Conservation (phyloP, 2,113 vertebrate genomes). For the Megaceryle maxima region DNA sequence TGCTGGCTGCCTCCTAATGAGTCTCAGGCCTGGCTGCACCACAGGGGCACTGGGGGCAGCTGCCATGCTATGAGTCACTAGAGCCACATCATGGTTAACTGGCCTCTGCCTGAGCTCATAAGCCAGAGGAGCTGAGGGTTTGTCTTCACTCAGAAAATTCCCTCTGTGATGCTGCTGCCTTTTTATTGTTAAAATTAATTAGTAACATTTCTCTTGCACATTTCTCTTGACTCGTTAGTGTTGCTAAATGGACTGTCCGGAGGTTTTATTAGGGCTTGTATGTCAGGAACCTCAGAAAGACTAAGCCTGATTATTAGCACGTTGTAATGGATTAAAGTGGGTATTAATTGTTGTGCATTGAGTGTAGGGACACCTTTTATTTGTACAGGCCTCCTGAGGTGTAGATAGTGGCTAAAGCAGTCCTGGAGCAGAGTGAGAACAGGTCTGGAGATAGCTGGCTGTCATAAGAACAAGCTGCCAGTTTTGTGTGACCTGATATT, state of each 20-base stretch:
- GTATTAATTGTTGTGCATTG: background rate
- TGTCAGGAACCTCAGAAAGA: background rate
- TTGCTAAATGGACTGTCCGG: background rate
- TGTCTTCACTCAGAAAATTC: background rate
- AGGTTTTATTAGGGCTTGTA: background rate
- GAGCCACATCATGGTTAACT: background rate
- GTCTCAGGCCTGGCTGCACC: rapidly evolving
- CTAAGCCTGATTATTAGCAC: background rate
- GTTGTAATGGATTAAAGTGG: background rate
- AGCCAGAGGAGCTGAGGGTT: background rate
- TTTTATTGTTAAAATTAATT: background rate
- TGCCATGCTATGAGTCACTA: background rate
- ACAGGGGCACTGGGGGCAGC: background rate
- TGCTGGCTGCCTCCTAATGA: background rate
- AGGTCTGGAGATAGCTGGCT: background rate
- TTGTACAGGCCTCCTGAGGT: background rate
- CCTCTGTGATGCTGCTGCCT: background rate
- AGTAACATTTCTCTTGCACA: background rate
- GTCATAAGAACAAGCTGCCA: background rate
- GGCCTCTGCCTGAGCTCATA: background rate
- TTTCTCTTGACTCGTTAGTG: background rate
- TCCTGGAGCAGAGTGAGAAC: background rate
- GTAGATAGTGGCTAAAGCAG: background rate
- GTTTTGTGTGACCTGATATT: background rate
- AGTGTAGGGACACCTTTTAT: background rate